phyloP scores from a whole-genome alignment of 1,140 invertebrate species.

The Hesperophylax magnus region DNA sequence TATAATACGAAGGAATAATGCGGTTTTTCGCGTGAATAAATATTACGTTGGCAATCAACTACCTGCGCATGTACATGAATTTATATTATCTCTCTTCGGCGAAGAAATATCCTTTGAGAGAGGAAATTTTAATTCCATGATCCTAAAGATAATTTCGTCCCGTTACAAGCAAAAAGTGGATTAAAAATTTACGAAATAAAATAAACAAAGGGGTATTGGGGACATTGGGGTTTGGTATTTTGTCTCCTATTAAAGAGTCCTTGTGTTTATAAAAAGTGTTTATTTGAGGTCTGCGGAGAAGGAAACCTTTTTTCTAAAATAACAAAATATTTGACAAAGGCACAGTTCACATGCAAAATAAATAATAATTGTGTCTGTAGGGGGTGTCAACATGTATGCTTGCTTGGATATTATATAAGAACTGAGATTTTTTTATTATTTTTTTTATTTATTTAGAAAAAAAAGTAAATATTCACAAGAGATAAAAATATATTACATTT shows the following conservation, averaged over 20 bases:
- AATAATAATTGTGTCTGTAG: too few relatives aligned
- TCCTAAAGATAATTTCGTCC: conserved; percentile 8
- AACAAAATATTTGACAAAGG: neutral
- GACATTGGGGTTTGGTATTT: neutral
- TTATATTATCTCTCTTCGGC: neutral
- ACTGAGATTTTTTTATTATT: too few relatives aligned
- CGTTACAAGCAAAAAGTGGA: conserved; percentile 5
- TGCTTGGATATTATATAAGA: too few relatives aligned
- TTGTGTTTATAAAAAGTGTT: neutral
- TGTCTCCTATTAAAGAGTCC: neutral
- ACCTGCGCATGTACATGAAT: too few relatives aligned
- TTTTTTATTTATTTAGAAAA: too few relatives aligned
- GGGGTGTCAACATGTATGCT: too few relatives aligned
- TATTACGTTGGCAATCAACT: too few relatives aligned
- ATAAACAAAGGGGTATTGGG: neutral
- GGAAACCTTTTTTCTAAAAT: neutral
- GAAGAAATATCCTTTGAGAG: neutral
- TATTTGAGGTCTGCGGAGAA: neutral
- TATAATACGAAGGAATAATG: too few relatives aligned
- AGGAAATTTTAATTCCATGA: conserved; percentile 14
- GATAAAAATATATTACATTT: too few relatives aligned
- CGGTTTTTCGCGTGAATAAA: too few relatives aligned
- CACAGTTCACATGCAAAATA: too few relatives aligned
- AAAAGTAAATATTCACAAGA: too few relatives aligned
- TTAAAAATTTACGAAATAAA: conserved; percentile 15